Conservation (phyloP, 2,113 vertebrate species). For the Nannobrachium achirus region DNA sequence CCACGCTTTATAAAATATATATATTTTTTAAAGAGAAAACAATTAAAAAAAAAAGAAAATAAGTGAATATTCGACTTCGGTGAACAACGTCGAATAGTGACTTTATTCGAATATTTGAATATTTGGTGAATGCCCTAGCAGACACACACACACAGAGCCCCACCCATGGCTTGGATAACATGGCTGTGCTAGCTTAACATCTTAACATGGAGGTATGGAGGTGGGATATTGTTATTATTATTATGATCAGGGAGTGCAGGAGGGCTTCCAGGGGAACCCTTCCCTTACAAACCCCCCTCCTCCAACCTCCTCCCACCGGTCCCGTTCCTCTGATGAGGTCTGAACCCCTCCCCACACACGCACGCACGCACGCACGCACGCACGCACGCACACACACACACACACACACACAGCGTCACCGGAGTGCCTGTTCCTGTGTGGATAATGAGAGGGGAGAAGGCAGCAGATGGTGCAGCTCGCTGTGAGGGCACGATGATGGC, state of each 20-base stretch:
- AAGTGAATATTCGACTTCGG: too few relatives aligned
- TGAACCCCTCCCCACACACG: conserved; percentile 10
- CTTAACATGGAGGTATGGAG: too few relatives aligned
- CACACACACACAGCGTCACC: conserved; percentile 18
- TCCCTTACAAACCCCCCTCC: conserved; percentile 37
- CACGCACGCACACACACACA: background rate
- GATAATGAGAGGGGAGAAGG: conserved; percentile 58
- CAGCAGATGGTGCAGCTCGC: conserved; percentile 75
- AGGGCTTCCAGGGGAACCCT: conserved; percentile 50
- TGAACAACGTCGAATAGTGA: too few relatives aligned
- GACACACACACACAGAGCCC: conserved; percentile 35
- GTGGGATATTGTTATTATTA: conserved; percentile 48
- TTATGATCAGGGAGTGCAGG: conserved; percentile 14
- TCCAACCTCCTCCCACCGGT: conserved; percentile 28
- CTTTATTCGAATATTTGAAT: too few relatives aligned
- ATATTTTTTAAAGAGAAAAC: too few relatives aligned
- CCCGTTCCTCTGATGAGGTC: conserved; percentile 38
- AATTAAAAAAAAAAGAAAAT: too few relatives aligned
- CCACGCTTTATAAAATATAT: too few relatives aligned
- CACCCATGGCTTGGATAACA: conserved; percentile 60
- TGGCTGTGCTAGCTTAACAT: conserved; percentile 23
- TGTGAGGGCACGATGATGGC: conserved; percentile 55
- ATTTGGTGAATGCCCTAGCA: too few relatives aligned
- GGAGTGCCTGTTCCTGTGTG: conserved; percentile 50
- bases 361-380: background rate